phyloP scores from a whole-genome alignment of 2,113 vertebrate genomes.

The Leptosomus discolor region DNA sequence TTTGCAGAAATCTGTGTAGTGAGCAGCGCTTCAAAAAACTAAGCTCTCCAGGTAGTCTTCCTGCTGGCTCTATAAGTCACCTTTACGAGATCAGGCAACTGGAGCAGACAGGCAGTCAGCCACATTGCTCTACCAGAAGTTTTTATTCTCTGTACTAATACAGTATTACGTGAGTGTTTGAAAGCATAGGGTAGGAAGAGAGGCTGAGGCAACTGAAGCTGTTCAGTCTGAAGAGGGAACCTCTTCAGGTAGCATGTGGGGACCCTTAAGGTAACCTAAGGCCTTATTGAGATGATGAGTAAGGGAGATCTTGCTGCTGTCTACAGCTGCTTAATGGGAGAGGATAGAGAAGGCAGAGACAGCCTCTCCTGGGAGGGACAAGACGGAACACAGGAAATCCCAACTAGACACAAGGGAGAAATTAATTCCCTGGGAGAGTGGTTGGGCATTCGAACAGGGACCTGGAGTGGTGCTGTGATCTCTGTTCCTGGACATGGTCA shows the following conservation, averaged over 20 bases:
- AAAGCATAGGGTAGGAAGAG: neutral
- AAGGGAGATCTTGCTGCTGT: neutral
- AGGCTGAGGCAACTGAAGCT: neutral
- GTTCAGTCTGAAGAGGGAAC: neutral
- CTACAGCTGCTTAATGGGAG: neutral
- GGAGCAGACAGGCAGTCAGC: neutral
- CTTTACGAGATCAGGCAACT: neutral
- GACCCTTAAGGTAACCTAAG: neutral
- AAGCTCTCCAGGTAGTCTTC: neutral
- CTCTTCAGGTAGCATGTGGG: too few species aligned
- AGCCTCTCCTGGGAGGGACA: neutral
- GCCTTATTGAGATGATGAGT: rapidly evolving
- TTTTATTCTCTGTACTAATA: neutral
- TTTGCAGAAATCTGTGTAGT: neutral
- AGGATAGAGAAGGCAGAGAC: neutral
- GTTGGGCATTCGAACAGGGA: neutral
- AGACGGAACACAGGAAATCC: neutral
- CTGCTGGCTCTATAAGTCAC: neutral
- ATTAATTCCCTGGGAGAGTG: neutral
- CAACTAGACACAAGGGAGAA: neutral
- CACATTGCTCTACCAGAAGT: neutral
- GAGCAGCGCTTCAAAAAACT: neutral
- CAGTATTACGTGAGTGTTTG: rapidly evolving
- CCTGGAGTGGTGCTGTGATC: neutral
- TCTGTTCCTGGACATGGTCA: rapidly evolving